These are phyloP conservation scores for Pristionchus fissidentatus DNA, from an alignment of 2,888 invertebrate genomes.

Conservation along the genomic window DNA sequence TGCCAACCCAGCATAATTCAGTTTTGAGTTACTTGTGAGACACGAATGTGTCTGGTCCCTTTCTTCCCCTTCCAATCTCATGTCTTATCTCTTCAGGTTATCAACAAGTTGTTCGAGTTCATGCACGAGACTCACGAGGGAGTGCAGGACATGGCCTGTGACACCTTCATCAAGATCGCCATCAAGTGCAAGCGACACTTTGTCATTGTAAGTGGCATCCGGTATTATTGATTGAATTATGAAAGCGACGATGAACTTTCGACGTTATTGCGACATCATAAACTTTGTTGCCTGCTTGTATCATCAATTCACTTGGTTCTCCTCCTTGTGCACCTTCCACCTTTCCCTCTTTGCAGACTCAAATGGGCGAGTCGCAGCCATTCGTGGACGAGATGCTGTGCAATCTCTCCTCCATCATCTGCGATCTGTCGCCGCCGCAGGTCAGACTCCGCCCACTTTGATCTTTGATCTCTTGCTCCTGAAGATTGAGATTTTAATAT, in stretches of 20 bases:
- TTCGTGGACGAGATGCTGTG: slow-evolving; percentile 98
- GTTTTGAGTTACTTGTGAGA: not conserved
- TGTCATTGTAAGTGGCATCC: slow-evolving; percentile 81
- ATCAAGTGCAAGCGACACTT: slow-evolving; percentile 98
- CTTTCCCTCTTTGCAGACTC: slow-evolving; percentile 80
- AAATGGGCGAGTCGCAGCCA: slow-evolving; percentile 94
- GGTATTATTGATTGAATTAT: not conserved
- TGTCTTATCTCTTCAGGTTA: slow-evolving; percentile 76
- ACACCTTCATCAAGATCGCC: slow-evolving; percentile 99
- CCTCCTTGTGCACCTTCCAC: not conserved
- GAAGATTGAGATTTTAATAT: not conserved
- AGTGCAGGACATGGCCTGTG: slow-evolving; percentile 98
- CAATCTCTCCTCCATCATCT: slow-evolving; percentile 96
- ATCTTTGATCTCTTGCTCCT: not conserved
- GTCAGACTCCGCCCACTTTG: slow-evolving; percentile 44
- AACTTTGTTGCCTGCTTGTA: not conserved
- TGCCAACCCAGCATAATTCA: not conserved
- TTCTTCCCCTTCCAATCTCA: not conserved
- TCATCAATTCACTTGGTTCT: not conserved
- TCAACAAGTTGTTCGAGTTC: slow-evolving; percentile 99
- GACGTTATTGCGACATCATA: no score
- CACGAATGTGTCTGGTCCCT: not conserved
- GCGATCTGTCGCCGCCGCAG: slow-evolving; percentile 98
- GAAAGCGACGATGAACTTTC: no score
- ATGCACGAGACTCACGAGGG: slow-evolving; percentile 99